Base-by-base conservation (phyloP, 2,888 invertebrate genomes). In the Diarsia brunnea region DNA sequence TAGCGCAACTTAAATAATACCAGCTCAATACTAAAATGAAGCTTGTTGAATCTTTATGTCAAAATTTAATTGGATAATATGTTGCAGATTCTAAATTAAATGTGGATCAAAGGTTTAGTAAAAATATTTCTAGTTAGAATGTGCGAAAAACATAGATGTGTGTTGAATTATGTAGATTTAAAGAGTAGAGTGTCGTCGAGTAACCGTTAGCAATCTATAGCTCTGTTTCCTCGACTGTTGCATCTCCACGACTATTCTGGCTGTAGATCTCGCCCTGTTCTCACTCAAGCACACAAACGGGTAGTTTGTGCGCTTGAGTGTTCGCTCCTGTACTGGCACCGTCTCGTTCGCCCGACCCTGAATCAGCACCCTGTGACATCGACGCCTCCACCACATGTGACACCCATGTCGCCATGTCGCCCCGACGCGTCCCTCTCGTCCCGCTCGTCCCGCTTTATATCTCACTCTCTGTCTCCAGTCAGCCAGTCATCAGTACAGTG, bases 181-280 rank as follows among this genome's bases (percentile, higher is more conserved):
- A 51, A 78, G 73, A 75, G 79, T 69, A 84, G 88, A 91, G 93
- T 93, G 95, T 94, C 94, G 94, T 92, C 90, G 92, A 88, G 90
- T 89, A 87, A 90, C 94, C 93, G 89, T 89, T 75, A 88, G 90
- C 92, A 88, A 89, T 89, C 82, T 88, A 89, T 94, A 93, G 92
- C 90, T 94, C 91, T 92, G 93, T 93, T 92, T 88, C 89, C 87
- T 92, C 92, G 93, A 94, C 91, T 92, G 92, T 94, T 94, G 94
- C 94, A 94, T 94, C 92, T 88, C 92, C 93, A 90, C 91, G 91
- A 91, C 89, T 89, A 63, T 43, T 89, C 90, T 88, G 89, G 81
- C 84, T 81, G 81, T 84, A 84, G 88, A 75, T 82, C 84, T 87
- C 88, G 87, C 82, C 87, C 85, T 83, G 79, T 82, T 83, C 86